Percentiles rank a stretch among this genome's conserved stretches.
Evolutionary conservation across 2,113 vertebrate genomes (phyloP).

Genomic region (Cyprinus carpio): DNA sequence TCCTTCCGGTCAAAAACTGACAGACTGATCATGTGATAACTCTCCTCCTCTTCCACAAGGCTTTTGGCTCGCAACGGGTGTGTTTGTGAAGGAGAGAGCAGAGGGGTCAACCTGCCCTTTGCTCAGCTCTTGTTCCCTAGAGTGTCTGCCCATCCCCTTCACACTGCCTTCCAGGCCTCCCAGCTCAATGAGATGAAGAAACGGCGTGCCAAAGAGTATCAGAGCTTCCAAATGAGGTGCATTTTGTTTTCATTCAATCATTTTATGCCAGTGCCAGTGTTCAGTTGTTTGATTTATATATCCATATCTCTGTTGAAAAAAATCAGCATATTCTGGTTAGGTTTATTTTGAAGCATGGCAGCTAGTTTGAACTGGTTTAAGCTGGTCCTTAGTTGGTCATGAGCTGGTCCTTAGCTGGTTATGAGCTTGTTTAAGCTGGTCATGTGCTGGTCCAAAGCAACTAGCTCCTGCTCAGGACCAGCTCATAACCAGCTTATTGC

Average conservation of each 20-base stretch:
- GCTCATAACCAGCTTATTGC: too few relatives aligned
- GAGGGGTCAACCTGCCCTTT: slow-evolving; percentile 74
- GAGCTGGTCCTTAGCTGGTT: too few relatives aligned
- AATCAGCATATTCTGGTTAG: too few relatives aligned
- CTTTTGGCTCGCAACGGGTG: slow-evolving; percentile 79
- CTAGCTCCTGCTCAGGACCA: too few relatives aligned
- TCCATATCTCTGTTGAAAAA: neutral
- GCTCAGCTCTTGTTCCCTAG: slow-evolving; percentile 72
- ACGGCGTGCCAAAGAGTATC: slow-evolving; percentile 80
- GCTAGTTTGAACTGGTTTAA: too few relatives aligned
- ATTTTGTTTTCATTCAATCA: too few relatives aligned
- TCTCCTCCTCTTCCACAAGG: slow-evolving; percentile 63
- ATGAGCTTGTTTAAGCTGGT: too few relatives aligned
- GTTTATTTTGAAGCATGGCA: too few relatives aligned
- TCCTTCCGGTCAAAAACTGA: neutral
- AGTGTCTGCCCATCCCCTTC: slow-evolving; percentile 71
- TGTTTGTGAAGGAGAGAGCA: slow-evolving; percentile 73
- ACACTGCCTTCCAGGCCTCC: slow-evolving; percentile 69
- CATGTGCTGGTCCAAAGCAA: too few relatives aligned
- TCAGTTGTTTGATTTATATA: neutral
- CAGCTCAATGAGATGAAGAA: slow-evolving; percentile 72
- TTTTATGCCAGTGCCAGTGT: neutral
- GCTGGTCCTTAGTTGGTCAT: too few relatives aligned
- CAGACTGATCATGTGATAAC: neutral
- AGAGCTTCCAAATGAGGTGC: slow-evolving; percentile 79